Percentiles rank a stretch among this genome's conserved stretches.
Evolutionary conservation across 2,888 invertebrate genomes (phyloP).

Genomic region (Mimas tiliae): DNA sequence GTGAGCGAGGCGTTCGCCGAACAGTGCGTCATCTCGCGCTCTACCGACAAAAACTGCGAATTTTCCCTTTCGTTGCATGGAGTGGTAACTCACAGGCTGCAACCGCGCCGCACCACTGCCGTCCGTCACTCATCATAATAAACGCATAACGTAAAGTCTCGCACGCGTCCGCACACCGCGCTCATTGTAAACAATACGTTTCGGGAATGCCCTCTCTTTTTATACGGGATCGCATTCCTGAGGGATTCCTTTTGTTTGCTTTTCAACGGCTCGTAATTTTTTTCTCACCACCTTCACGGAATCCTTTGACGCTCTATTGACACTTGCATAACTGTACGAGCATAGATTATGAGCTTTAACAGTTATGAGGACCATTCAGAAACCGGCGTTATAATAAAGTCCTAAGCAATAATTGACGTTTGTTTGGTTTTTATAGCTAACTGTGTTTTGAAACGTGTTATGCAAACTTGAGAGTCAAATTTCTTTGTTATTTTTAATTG

Average conservation of each 20-base stretch:
- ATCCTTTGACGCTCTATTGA: constrained; percentile 61
- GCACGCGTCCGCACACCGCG: constrained; percentile 47
- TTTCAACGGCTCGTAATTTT: constrained; percentile 66
- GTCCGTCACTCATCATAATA: constrained; percentile 60
- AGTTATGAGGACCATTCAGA: constrained; percentile 17
- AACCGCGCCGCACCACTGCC: constrained; percentile 34
- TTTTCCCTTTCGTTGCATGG: constrained; percentile 82
- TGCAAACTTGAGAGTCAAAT: neutral
- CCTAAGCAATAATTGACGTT: neutral
- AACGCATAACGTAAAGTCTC: constrained; percentile 67
- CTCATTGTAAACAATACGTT: constrained; percentile 79
- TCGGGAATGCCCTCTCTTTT: constrained; percentile 82
- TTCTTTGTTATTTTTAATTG: constrained; percentile 9
- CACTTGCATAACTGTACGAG: constrained; percentile 59
- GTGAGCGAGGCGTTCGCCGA: constrained; percentile 63
- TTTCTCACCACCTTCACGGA: constrained; percentile 62
- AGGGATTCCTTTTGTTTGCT: constrained; percentile 84
- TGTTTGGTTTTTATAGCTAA: neutral
- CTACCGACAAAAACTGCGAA: constrained; percentile 70
- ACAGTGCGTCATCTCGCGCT: constrained; percentile 70
- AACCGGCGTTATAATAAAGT: neutral
- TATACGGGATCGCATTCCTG: constrained; percentile 78
- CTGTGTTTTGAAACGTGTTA: constrained; percentile 20
- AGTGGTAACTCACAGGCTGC: constrained; percentile 41
- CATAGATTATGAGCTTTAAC: constrained; percentile 49